These are phyloP conservation scores for Heliconius ethilla DNA, from an alignment of 2,888 invertebrate species.

Conservation along the genomic window DNA sequence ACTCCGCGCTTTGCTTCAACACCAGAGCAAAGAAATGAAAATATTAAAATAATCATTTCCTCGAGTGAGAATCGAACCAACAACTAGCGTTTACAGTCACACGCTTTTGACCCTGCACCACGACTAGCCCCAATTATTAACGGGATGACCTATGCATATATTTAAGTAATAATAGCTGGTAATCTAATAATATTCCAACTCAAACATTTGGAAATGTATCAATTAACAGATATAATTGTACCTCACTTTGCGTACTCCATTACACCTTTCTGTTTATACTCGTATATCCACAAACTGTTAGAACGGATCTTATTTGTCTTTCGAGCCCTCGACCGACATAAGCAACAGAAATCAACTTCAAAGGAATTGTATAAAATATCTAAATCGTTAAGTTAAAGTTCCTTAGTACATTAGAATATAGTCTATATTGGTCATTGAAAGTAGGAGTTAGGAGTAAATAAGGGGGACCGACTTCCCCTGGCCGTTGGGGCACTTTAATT, in stretches of 20 bases:
- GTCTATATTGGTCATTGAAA: constrained; percentile 9
- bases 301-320: constrained; percentile 36
- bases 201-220: not conserved
- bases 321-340: constrained; percentile 23
- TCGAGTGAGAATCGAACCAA: too few relatives aligned
- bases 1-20: too few relatives aligned
- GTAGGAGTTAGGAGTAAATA: not conserved
- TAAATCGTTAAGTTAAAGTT: not conserved
- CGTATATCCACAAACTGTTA: constrained; percentile 21
- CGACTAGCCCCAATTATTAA: too few relatives aligned
- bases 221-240: constrained; percentile 15
- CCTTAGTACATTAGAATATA: constrained; percentile 18
- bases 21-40: too few relatives aligned
- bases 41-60: too few relatives aligned
- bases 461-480: constrained; percentile 11
- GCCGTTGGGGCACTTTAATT: constrained; percentile 28
- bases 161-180: not conserved
- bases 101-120: too few relatives aligned
- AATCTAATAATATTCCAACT: constrained; percentile 1
- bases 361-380: constrained; percentile 18
- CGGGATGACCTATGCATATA: not conserved
- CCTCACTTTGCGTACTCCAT: constrained; percentile 2
- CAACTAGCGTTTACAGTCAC: too few relatives aligned
- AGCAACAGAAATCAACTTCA: constrained; percentile 38
- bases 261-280: constrained; percentile 22